Conservation (phyloP, 2,113 vertebrate species). For the Phocoena phocoena region DNA sequence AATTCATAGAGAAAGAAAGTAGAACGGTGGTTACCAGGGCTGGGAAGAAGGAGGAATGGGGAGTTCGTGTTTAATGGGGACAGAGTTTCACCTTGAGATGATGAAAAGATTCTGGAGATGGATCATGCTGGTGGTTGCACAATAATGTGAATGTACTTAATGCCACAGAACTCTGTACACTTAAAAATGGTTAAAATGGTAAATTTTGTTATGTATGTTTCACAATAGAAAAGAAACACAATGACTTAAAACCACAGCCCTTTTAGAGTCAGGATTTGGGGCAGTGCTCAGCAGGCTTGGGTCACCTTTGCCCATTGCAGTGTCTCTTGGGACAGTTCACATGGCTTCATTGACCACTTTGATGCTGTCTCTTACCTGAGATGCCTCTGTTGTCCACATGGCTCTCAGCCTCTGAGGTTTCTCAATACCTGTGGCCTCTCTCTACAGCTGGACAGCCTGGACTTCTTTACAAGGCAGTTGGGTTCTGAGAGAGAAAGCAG, state of each 20-base stretch:
- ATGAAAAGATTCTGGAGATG: background rate
- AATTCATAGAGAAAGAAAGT: background rate
- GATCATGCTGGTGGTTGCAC: background rate
- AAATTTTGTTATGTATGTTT: background rate
- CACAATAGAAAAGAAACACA: background rate
- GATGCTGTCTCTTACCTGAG: background rate
- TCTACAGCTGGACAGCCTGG: background rate
- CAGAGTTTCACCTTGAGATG: background rate
- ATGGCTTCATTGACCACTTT: background rate
- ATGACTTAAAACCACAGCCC: background rate
- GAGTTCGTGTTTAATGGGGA: background rate
- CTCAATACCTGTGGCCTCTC: background rate
- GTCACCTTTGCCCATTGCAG: background rate
- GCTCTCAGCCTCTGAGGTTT: background rate
- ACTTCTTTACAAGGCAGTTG: background rate
- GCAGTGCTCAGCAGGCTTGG: background rate
- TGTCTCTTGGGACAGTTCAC: background rate
- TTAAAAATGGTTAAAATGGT: background rate
- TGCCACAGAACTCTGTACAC: background rate
- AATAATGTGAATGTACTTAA: background rate
- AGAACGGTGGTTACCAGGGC: background rate
- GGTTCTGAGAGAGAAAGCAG: background rate
- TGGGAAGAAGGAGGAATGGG: background rate
- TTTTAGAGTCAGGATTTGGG: background rate
- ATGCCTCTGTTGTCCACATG: background rate